Evolutionary conservation across 2,888 invertebrate genomes (phyloP), one percentile per base, ranked within the genome.

Genomic region (Lasioglossum figueresi): DNA sequence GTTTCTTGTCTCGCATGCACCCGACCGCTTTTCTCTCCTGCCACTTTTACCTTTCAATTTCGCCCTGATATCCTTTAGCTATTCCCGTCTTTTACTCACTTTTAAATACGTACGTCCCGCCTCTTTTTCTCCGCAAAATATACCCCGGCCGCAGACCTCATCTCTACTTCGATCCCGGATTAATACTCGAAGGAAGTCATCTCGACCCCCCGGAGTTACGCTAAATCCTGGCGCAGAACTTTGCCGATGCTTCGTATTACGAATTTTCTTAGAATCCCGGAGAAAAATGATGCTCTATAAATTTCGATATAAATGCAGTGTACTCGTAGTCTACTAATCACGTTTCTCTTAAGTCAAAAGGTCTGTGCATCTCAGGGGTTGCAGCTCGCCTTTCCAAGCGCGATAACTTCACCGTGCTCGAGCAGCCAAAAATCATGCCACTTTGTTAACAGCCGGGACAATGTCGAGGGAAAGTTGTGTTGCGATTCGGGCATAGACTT

Each of bases 91-190:
- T 37, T 10, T n/a, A 23, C 68, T 23, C n/a, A 19, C 70, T 27
- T 82, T 82, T 75, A 70, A 82, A 73, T 73, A 56, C n/a, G 31
- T 68, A 56, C n/a, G 19, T 72, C 8, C n/a, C 37, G 19, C 23
- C 19, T 23, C 10, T 48, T 27, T 31, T 45, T 31, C 19, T 16
- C 52, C 23, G 12, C 14, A 16, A 56, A 8, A 37, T 59, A 40
- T 37, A 74, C 27, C n/a, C 23, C 52, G 19, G 23, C 6, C 12
- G 56, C 56, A 59, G 56, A n/a, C n/a, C n/a, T 27, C 59, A 5
- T 59, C 59, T 27, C 27, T 5, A 59, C 14, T 59, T 59, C 59
- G 59, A 59, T 59, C 59, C 59, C 59, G 59, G 59, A 59, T 27
- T 59, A 59, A 59, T 27, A 27, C 27, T 5, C 27, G n/a, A 2